phyloP scores from a whole-genome alignment of 2,113 vertebrate species.

The Ciconia stormi region DNA sequence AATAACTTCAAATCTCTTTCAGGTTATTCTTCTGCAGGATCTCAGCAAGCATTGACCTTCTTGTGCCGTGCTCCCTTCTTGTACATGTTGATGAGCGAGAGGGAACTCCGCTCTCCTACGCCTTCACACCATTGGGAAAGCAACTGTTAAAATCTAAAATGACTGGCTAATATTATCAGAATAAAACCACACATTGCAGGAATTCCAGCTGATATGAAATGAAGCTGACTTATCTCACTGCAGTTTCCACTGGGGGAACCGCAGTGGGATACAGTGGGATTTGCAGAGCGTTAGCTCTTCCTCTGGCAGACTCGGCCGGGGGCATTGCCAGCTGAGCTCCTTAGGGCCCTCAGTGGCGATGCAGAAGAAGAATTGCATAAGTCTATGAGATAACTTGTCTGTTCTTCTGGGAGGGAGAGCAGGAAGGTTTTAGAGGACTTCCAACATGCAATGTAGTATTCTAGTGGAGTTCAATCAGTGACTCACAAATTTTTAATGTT shows the following conservation, averaged over 20 bases:
- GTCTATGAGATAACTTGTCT: neutral
- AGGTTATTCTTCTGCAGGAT: neutral
- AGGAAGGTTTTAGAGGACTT: neutral
- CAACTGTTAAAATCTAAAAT: neutral
- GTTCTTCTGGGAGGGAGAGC: neutral
- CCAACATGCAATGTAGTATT: neutral
- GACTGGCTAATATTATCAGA: neutral
- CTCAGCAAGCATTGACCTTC: neutral
- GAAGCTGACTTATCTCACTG: neutral
- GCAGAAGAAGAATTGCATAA: neutral
- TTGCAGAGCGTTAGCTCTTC: neutral
- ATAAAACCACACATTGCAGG: neutral
- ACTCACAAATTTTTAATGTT: neutral
- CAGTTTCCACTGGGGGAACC: neutral
- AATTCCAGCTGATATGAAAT: neutral
- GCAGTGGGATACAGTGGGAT: neutral
- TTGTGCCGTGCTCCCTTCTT: neutral
- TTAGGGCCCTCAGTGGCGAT: neutral
- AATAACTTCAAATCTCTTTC: neutral
- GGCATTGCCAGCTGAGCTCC: neutral
- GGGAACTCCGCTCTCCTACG: neutral
- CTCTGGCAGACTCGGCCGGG: neutral
- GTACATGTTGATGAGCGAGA: neutral
- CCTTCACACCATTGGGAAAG: neutral
- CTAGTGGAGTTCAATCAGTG: neutral